These are phyloP conservation scores for Poecilus cupreus DNA, from an alignment of 2,888 invertebrate genomes.

Conservation along the genomic window DNA sequence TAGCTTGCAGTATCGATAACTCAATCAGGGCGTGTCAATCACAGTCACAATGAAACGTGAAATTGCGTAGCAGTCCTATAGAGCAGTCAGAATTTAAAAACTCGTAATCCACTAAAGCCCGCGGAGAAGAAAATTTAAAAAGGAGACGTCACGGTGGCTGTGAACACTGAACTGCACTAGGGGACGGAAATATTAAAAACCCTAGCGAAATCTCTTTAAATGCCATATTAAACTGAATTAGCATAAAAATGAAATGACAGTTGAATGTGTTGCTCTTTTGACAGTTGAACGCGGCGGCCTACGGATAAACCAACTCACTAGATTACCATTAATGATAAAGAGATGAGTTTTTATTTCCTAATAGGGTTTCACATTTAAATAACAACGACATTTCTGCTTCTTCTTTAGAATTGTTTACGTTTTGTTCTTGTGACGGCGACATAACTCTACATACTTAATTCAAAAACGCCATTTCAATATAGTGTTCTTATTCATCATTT, in stretches of 20 bases:
- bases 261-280: constrained; percentile 38
- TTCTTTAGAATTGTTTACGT: neutral
- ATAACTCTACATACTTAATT: too few relatives aligned
- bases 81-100: constrained; percentile 56
- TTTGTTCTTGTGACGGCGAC: neutral
- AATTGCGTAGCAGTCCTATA: constrained; percentile 3
- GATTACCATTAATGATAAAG: constrained; percentile 18
- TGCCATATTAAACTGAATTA: constrained; percentile 72
- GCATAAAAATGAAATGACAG: constrained; percentile 69
- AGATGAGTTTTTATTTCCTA: constrained; percentile 6
- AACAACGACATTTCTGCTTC: neutral
- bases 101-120: constrained; percentile 56
- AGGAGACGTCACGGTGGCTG: constrained; percentile 49
- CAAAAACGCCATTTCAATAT: too few relatives aligned
- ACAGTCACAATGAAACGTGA: constrained; percentile 29
- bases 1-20: constrained; percentile 22
- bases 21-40: constrained; percentile 53
- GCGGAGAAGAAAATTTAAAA: constrained; percentile 54
- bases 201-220: constrained; percentile 70
- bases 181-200: constrained; percentile 71
- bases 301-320: neutral
- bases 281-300: constrained; percentile 36
- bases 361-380: constrained; percentile 20
- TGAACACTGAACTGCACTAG: constrained; percentile 19
- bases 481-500: too few relatives aligned